These are phyloP conservation scores for Enteromius anoplus DNA, from an alignment of 2,797 vertebrate species.

Conservation along the genomic window DNA sequence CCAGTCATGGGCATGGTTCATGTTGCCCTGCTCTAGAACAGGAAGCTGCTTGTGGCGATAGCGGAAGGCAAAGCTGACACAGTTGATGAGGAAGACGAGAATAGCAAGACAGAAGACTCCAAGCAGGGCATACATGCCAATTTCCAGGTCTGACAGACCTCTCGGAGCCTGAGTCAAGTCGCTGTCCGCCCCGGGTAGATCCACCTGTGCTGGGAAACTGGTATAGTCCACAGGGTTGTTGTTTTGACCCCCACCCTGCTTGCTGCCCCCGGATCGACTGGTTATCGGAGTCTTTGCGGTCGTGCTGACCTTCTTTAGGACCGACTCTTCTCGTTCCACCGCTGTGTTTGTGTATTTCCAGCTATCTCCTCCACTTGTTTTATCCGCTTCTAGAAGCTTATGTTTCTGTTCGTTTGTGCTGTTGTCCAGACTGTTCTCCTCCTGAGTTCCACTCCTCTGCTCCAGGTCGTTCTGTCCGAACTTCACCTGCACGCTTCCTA, in stretches of 20 bases:
- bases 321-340: conserved; percentile 78
- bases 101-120: conserved; percentile 97
- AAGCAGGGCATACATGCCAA: conserved; percentile 95
- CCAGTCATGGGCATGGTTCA: conserved; percentile 97
- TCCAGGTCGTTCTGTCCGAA: conserved; percentile 77
- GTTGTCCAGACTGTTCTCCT: conserved; percentile 80
- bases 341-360: conserved; percentile 78
- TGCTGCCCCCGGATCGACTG: conserved; percentile 72
- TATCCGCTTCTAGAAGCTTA: conserved; percentile 75
- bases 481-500: conserved; percentile 86
- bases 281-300: conserved; percentile 79
- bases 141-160: conserved; percentile 92
- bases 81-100: conserved; percentile 96
- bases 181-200: conserved; percentile 78
- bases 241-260: conserved; percentile 68
- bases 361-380: conserved; percentile 75
- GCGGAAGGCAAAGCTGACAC: conserved; percentile 94
- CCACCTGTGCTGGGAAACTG: conserved; percentile 83
- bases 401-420: conserved; percentile 79
- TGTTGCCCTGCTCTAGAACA: conserved; percentile 89
- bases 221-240: conserved; percentile 79
- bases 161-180: conserved; percentile 85
- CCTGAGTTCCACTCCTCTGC: conserved; percentile 73
- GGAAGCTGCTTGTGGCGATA: conserved; percentile 95
- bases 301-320: conserved; percentile 83